Evolutionary conservation across 2,888 invertebrate genomes (phyloP).

Genomic region (Microctonus hyperodae): DNA sequence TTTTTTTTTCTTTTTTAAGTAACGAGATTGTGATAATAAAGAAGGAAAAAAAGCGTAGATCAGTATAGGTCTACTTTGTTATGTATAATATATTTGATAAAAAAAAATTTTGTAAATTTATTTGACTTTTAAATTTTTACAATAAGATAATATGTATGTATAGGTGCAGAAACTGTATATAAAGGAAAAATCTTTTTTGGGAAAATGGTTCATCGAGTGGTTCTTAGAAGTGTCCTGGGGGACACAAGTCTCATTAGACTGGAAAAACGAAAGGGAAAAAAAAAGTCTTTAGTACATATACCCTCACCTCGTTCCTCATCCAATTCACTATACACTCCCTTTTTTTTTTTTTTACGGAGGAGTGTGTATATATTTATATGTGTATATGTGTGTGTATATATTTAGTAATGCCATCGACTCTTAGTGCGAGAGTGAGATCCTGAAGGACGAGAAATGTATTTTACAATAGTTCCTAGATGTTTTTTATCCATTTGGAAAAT

Average conservation of each 20-base stretch:
- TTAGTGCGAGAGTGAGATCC: conserved; percentile 29
- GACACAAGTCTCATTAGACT: conserved; percentile 36
- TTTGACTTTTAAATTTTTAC: neutral
- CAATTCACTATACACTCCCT: neutral
- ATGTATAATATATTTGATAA: neutral
- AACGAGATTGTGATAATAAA: conserved; percentile 14
- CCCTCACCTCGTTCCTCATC: neutral
- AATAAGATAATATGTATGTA: neutral
- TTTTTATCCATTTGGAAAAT: conserved; percentile 32
- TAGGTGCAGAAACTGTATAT: neutral
- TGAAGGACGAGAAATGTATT: conserved; percentile 37
- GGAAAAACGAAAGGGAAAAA: conserved; percentile 21
- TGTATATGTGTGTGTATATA: neutral
- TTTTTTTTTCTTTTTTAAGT: neutral
- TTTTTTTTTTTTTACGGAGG: too few species aligned
- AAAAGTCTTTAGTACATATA: conserved; percentile 1
- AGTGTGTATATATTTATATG: too few species aligned
- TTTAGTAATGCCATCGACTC: neutral
- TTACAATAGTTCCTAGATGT: conserved; percentile 36
- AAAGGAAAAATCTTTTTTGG: conserved; percentile 6
- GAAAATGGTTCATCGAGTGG: conserved; percentile 30
- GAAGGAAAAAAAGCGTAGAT: neutral
- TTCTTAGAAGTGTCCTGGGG: conserved; percentile 27
- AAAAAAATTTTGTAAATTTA: neutral
- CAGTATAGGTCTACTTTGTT: too few species aligned